Evolutionary conservation across 1,140 invertebrate genomes (phyloP).

Genomic region (Zaprionus kolodkinae): DNA sequence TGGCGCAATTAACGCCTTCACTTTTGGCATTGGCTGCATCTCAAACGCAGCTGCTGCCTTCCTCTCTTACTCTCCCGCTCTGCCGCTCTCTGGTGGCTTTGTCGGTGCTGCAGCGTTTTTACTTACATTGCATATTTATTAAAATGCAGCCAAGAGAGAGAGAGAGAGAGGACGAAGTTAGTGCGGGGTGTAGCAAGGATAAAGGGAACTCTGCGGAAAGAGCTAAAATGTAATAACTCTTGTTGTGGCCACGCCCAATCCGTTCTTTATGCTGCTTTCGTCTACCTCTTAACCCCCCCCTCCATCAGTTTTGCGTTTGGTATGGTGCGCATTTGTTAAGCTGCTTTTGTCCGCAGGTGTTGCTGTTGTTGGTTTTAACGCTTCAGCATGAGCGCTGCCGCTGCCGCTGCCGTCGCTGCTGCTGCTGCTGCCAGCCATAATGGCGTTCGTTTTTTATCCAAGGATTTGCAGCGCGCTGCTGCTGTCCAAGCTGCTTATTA

Average conservation of each 20-base stretch:
- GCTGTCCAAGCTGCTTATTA: slow-evolving; percentile 76
- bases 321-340: slow-evolving; percentile 66
- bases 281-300: not conserved
- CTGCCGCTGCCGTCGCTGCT: not conserved
- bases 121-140: slow-evolving; percentile 79
- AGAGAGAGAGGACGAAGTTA: slow-evolving; percentile 1
- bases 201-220: slow-evolving; percentile 42
- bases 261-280: slow-evolving; percentile 2
- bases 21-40: slow-evolving; percentile 66
- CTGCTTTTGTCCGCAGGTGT: slow-evolving; percentile 80
- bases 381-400: slow-evolving; percentile 43
- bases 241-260: slow-evolving; percentile 54
- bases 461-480: slow-evolving; percentile 55
- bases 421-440: slow-evolving; percentile 3
- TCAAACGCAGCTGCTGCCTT: slow-evolving; percentile 26
- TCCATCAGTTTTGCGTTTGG: not conserved
- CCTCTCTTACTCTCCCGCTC: not conserved
- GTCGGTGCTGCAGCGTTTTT: slow-evolving; percentile 51
- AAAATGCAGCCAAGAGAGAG: slow-evolving; percentile 65
- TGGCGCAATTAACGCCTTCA: slow-evolving; percentile 74
- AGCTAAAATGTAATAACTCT: slow-evolving; percentile 82
- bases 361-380: slow-evolving; percentile 76
- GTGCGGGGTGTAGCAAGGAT: not conserved
- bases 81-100: slow-evolving; percentile 38
- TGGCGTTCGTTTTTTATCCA: slow-evolving; percentile 39